phyloP scores from a whole-genome alignment of 2,797 vertebrate species.

The Pipistrellus pipistrellus region DNA sequence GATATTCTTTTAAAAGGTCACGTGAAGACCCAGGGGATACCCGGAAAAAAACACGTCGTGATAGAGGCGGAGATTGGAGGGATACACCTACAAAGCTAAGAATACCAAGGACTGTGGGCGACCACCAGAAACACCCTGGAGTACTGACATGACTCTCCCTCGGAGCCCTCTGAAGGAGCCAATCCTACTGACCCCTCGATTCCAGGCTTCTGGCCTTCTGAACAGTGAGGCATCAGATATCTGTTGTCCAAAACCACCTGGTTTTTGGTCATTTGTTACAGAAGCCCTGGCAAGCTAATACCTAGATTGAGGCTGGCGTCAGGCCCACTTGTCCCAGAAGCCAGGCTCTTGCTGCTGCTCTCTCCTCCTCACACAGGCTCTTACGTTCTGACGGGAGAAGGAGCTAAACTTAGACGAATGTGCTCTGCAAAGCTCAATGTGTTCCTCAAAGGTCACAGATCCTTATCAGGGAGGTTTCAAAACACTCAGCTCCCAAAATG shows the following conservation, averaged over 20 bases:
- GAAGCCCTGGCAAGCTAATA: neutral
- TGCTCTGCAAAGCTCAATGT: neutral
- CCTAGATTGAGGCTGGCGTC: neutral
- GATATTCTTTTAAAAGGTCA: neutral
- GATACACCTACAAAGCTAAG: neutral
- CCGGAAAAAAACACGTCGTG: neutral
- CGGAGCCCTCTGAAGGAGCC: neutral
- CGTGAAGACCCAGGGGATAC: neutral
- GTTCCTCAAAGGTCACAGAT: neutral
- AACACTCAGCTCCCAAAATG: neutral
- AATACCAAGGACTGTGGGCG: neutral
- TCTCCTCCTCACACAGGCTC: neutral
- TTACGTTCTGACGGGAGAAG: neutral
- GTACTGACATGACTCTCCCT: neutral
- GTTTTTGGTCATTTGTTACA: neutral
- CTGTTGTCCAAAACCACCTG: neutral
- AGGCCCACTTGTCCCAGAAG: neutral
- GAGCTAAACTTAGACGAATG: neutral
- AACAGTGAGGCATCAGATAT: neutral
- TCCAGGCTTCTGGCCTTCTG: neutral
- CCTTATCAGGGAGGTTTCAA: neutral
- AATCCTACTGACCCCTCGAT: neutral
- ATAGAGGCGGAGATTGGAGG: too few relatives aligned
- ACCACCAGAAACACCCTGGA: neutral
- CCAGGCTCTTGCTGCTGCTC: neutral